These are phyloP conservation scores for Characodon lateralis DNA, from an alignment of 2,797 vertebrate genomes.

Conservation along the genomic window DNA sequence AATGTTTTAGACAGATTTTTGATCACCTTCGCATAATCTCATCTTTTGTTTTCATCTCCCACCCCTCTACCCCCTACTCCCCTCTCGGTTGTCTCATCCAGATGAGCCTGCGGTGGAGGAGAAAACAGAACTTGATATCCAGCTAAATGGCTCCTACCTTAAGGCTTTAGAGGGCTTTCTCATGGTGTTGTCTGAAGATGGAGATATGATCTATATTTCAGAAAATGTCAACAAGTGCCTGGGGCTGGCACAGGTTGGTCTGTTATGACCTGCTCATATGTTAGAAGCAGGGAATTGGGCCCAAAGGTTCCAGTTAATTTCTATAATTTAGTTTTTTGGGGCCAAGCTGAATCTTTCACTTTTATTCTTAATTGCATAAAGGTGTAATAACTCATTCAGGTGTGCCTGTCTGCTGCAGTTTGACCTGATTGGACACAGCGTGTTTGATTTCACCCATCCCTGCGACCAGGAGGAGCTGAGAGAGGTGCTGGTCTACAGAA, in stretches of 20 bases:
- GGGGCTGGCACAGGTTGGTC: constrained; percentile 93
- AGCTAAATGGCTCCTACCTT: constrained; percentile 92
- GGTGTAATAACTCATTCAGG: not conserved
- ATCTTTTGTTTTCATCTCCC: not conserved
- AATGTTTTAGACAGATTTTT: not conserved
- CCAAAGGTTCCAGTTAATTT: not conserved
- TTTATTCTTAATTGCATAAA: not conserved
- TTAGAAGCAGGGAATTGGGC: not conserved
- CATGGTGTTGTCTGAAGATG: constrained; percentile 96
- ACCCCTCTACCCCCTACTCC: not conserved
- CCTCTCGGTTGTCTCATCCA: constrained; percentile 43
- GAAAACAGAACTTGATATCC: constrained; percentile 89
- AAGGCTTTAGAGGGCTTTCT: constrained; percentile 98
- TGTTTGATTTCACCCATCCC: constrained; percentile 97
- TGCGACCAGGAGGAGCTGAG: constrained; percentile 98
- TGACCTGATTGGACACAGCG: constrained; percentile 95
- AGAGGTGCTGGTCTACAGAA: constrained; percentile 94
- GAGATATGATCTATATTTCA: constrained; percentile 96
- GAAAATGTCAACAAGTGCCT: constrained; percentile 98
- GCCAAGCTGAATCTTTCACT: not conserved
- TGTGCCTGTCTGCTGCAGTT: constrained; percentile 81
- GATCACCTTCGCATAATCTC: not conserved
- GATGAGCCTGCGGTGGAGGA: constrained; percentile 79
- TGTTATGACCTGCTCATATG: not conserved
- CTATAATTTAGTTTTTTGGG: not conserved